Evolutionary conservation across 1,140 invertebrate species (phyloP), one percentile per base, ranked within the genome.

Genomic region (Anoplolepis gracilipes): DNA sequence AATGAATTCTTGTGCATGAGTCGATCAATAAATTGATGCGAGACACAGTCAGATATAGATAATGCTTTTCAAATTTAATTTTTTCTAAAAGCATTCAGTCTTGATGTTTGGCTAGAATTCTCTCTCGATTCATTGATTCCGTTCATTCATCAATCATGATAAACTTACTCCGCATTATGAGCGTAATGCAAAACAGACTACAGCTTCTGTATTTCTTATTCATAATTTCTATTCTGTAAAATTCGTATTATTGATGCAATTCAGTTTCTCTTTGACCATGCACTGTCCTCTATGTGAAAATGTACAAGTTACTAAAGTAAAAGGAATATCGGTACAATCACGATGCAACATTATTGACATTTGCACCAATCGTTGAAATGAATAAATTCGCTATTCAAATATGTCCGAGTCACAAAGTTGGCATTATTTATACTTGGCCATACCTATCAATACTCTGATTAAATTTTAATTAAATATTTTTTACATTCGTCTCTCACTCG

Each of bases 341-440:
- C 6, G 5, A 0, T 11, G 62, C 62, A 39, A 49, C 25, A 28
- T 16, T 70, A 39, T 8, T 22, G 11, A 57, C n/a, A 57, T 2
- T 53, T 53, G 53, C 2, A 57, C 42, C 22, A 19, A 19, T 36
- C 16, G 25, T n/a, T 46, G 36, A 25, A 0, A 28, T 6, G 22
- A 70, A 49, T 30, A 70, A 70, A 25, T n/a, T 49, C 5, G 16
- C 10, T 25, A 49, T 70, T 70, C 25, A 49, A 70, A 70, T 6
- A 55, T 46, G 8, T n/a, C 1, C 22, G n/a, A 39, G 13, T 13
- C 1, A 42, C 13, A 28, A 1, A 0, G 7, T 16, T 28, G 36
- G 6, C 13, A 46, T 70, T 70, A 53, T 30, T 53, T 11, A 11
- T 19, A 7, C 33, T 72, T 33, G 13, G 33, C 3, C 5, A 10